Evolutionary conservation across 2,113 vertebrate species (phyloP).

Genomic region (Columba livia): DNA sequence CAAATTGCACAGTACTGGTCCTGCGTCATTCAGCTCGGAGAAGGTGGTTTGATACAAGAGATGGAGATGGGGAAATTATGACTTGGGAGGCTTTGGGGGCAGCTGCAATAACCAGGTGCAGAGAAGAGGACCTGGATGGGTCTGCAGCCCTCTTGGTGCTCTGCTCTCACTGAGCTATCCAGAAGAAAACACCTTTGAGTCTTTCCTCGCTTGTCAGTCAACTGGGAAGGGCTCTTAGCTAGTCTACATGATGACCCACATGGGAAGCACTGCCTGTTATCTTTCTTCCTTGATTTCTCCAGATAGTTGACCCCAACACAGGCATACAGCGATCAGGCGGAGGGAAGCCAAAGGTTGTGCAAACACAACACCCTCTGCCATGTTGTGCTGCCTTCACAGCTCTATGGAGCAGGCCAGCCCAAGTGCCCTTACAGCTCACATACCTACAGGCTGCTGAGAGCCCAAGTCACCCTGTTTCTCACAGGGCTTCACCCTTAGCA

Average conservation of each 20-base stretch:
- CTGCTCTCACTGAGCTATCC: not conserved
- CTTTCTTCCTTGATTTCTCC: not conserved
- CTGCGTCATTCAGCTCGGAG: not conserved
- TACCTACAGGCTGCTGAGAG: not conserved
- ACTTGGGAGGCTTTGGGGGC: too few relatives aligned
- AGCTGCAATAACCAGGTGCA: not conserved
- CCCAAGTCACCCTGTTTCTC: not conserved
- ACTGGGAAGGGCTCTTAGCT: not conserved
- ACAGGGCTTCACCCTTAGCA: not conserved
- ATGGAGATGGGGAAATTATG: not conserved
- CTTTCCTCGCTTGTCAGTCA: not conserved
- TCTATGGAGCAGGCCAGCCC: not conserved
- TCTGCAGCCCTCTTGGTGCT: not conserved
- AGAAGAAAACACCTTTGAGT: not conserved
- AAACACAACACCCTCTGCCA: not conserved
- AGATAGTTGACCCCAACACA: not conserved
- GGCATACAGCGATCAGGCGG: not conserved
- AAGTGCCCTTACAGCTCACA: not conserved
- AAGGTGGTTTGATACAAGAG: not conserved
- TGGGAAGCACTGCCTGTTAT: accelerated
- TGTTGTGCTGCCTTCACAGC: not conserved
- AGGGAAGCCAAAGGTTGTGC: not conserved
- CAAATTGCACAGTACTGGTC: not conserved
- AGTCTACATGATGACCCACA: not conserved
- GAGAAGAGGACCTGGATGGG: not conserved